A percentile compares a stretch with the other conserved stretches of the same genome.
phyloP scores from a whole-genome alignment of 1,140 invertebrate species.

The Saccostrea echinata region DNA sequence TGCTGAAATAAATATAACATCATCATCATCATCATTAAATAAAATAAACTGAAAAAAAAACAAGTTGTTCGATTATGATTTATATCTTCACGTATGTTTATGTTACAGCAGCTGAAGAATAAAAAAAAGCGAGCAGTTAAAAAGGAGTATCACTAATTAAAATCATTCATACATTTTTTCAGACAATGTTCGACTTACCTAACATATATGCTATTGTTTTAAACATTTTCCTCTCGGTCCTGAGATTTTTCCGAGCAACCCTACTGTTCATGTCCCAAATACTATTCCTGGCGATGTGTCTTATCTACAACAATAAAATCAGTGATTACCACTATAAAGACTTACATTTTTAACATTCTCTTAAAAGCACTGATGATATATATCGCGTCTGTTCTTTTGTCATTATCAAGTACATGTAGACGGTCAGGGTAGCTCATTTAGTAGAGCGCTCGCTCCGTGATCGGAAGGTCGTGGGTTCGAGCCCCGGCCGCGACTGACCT shows the following conservation, averaged over 20 bases:
- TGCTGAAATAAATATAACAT: conserved; percentile 50
- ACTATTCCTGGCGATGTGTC: conserved; percentile 45
- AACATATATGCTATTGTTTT: conserved; percentile 67
- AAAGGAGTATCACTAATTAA: neutral
- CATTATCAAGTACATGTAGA: too few species aligned
- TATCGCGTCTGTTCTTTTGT: too few species aligned
- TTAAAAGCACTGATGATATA: too few species aligned
- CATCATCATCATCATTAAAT: neutral
- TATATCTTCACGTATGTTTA: too few species aligned
- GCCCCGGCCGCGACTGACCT: too few species aligned
- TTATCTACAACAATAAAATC: conserved; percentile 44
- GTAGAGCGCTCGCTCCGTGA: too few species aligned
- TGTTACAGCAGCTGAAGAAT: neutral
- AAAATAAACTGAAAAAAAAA: too few species aligned
- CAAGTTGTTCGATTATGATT: too few species aligned
- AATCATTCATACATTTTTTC: neutral
- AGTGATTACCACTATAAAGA: neutral
- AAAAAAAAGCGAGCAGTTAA: neutral
- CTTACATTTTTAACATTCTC: too few species aligned
- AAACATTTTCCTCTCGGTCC: conserved; percentile 68
- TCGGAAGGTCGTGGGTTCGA: too few species aligned
- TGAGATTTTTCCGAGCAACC: conserved; percentile 64
- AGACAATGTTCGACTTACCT: conserved; percentile 44
- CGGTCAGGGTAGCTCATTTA: too few species aligned
- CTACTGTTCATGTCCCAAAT: conserved; percentile 67